Evolutionary conservation across 2,113 vertebrate species (phyloP), one percentile per base, ranked within the genome.

Genomic region (Chamaea fasciata): DNA sequence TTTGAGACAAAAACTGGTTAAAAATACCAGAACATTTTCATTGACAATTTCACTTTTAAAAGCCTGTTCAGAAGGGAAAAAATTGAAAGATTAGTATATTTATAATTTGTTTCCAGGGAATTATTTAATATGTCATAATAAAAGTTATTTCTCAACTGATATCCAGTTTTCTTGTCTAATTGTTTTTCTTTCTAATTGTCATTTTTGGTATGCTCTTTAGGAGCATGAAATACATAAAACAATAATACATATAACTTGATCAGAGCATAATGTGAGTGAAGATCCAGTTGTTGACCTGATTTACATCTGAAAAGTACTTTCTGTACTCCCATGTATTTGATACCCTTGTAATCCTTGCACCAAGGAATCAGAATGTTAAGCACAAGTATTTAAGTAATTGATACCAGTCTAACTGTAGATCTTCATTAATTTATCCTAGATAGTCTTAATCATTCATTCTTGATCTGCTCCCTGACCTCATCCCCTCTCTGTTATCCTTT

Each of bases 51-150:
- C 12, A 42, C 56, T 71, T 39, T 26, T 9, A 47, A 89, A 89
- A 46, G 6, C 4, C 4, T 47, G 3, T 30, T 73, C 33, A 63
- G 22, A 68, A 80, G 35, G 10, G 44, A 60, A 62, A 56, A 31
- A 41, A 1, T 1, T 13, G 4, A 35, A 75, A 39, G 0, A 39
- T 20, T 52, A 10, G 0, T 62, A 6, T 37, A 39, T 79, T 76
- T 75, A 3, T 27, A 2, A 24, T 46, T 55, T 84, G 7, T 27
- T 4, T 73, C 31, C 31, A 50, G 10, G 62, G 17, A 65, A 42
- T 74, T 76, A 28, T 47, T 83, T 64, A 31, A 24, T 50, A 8
- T 68, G 41, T 19, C 6, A 47, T 68, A 52, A 74, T 2, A 23
- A 84, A 77, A 65, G 7, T 4, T 11, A 68, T 55, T 87, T 83